Evolutionary conservation across 2,113 vertebrate species (phyloP).

Genomic region (Osmerus eperlanus): DNA sequence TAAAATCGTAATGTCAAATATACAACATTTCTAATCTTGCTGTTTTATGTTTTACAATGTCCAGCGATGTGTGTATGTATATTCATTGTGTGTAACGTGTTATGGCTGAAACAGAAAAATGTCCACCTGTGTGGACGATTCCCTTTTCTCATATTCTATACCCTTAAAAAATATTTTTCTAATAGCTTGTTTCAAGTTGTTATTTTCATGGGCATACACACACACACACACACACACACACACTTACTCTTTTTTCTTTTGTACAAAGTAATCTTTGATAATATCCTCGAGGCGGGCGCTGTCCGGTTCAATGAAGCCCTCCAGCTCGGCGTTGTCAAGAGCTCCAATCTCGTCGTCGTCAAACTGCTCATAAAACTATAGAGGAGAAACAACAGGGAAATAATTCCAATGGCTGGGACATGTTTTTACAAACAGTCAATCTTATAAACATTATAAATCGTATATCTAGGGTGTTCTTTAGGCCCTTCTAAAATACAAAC

Average conservation of each 20-base stretch:
- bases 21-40: not conserved
- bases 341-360: conserved; percentile 96
- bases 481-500: too few species aligned
- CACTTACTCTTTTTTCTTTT: conserved; percentile 86
- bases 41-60: too few species aligned
- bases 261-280: conserved; percentile 86
- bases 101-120: too few species aligned
- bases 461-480: too few species aligned
- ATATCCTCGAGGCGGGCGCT: conserved; percentile 83
- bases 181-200: not conserved
- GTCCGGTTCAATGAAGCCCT: conserved; percentile 84
- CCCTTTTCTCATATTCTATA: not conserved
- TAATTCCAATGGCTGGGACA: not conserved
- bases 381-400: not conserved
- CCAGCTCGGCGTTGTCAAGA: conserved; percentile 91
- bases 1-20: too few species aligned
- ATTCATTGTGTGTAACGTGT: too few species aligned
- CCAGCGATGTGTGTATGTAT: too few species aligned
- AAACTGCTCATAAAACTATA: conserved; percentile 93
- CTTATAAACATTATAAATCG: too few species aligned
- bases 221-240: not conserved
- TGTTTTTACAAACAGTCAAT: too few species aligned
- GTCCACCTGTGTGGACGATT: too few species aligned
- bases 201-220: not conserved
- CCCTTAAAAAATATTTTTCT: not conserved